Evolutionary conservation across 1,140 invertebrate genomes (phyloP).

Genomic region (Grapholita molesta): DNA sequence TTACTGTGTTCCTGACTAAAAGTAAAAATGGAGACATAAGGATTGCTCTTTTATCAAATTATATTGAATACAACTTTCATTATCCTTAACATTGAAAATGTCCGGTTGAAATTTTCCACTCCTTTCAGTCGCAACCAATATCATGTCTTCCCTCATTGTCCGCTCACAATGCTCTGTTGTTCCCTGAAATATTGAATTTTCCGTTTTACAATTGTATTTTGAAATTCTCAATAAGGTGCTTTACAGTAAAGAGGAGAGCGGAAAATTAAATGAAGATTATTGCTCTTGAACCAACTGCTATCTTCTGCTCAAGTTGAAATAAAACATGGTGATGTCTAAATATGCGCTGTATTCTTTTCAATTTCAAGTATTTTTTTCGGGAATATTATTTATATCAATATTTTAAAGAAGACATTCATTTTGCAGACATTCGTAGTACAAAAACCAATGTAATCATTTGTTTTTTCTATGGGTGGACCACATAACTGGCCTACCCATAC

Average conservation of each 20-base stretch:
- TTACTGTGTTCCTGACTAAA: not conserved
- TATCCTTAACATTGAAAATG: constrained; percentile 10
- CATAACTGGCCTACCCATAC: too few relatives aligned
- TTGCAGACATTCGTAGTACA: too few relatives aligned
- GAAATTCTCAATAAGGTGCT: not conserved
- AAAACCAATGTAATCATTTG: too few relatives aligned
- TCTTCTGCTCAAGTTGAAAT: not conserved
- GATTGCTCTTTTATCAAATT: not conserved
- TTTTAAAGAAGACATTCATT: too few relatives aligned
- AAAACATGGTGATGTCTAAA: not conserved
- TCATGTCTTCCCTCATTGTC: constrained; percentile 14
- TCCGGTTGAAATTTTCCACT: constrained; percentile 5
- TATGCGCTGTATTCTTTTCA: not conserved
- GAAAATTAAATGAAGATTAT: not conserved
- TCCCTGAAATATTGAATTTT: constrained; percentile 26
- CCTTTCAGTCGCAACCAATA: constrained; percentile 5
- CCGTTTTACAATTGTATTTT: constrained; percentile 10
- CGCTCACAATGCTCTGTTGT: constrained; percentile 22
- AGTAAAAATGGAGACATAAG: too few relatives aligned
- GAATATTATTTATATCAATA: too few relatives aligned
- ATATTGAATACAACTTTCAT: not conserved
- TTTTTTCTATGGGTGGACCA: too few relatives aligned
- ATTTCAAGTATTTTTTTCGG: too few relatives aligned
- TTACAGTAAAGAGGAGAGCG: not conserved
- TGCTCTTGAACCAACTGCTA: not conserved